Conservation (phyloP, 2,113 vertebrate genomes). For the Vimba vimba region DNA sequence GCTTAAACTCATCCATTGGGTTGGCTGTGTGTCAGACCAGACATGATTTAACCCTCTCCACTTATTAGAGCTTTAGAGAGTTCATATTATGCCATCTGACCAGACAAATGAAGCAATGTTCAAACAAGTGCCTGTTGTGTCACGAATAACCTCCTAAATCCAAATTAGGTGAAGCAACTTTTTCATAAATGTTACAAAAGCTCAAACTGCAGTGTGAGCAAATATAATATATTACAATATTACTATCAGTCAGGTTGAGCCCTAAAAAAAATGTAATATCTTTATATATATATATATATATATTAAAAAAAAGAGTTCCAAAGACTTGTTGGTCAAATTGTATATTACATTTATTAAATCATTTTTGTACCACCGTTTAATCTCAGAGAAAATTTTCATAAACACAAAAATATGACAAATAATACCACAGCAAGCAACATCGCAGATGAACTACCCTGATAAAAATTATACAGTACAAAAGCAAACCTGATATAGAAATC, state of each 20-base stretch:
- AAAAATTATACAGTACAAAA: constrained; percentile 36
- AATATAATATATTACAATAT: not conserved
- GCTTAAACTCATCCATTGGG: not conserved
- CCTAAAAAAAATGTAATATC: not conserved
- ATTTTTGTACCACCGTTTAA: constrained; percentile 2
- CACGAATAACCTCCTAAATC: not conserved
- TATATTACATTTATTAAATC: constrained; percentile 9
- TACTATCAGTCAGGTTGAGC: no score
- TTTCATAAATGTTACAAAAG: not conserved
- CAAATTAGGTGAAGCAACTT: constrained; percentile 15
- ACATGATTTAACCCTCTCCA: not conserved
- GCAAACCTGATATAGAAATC: constrained; percentile 26
- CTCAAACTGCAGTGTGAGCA: not conserved
- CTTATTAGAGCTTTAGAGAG: not conserved
- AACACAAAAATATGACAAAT: constrained; percentile 32
- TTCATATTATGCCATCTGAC: not conserved
- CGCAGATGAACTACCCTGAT: not conserved
- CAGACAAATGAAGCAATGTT: constrained; percentile 27
- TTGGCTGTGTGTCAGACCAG: not conserved
- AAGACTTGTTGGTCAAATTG: not conserved
- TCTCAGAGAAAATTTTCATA: constrained; percentile 19
- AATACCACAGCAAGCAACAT: constrained; percentile 36
- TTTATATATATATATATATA: not conserved
- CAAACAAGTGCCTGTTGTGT: not conserved
- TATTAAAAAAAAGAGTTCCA: not conserved